A percentile compares a stretch with the other conserved stretches of the same genome.
These are phyloP conservation scores for Tetanocera ferruginea DNA, from an alignment of 2,888 invertebrate species.

Conservation along the genomic window DNA sequence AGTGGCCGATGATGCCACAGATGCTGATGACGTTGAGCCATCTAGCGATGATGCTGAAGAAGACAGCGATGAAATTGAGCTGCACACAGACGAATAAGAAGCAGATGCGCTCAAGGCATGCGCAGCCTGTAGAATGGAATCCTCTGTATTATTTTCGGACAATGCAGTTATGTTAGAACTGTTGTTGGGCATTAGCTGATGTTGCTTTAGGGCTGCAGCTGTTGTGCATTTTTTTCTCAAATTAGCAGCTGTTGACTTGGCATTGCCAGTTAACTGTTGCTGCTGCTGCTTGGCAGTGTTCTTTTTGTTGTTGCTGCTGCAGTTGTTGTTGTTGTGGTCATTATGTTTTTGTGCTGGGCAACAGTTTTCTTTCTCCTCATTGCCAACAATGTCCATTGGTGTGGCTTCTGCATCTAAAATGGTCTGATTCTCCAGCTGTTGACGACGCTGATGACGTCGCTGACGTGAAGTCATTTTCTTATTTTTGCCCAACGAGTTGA, in stretches of 20 bases:
- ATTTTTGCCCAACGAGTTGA: constrained; percentile 52
- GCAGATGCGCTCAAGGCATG: neutral
- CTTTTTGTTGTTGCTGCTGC: constrained; percentile 36
- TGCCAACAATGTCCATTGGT: constrained; percentile 40
- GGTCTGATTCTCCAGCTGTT: neutral
- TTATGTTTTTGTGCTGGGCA: constrained; percentile 14
- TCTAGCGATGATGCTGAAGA: constrained; percentile 35
- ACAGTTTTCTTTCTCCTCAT: constrained; percentile 45
- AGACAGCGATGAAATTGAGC: constrained; percentile 45
- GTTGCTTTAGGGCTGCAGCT: constrained; percentile 46
- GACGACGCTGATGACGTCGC: constrained; percentile 41
- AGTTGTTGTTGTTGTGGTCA: constrained; percentile 41
- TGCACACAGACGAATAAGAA: constrained; percentile 44
- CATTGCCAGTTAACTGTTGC: constrained; percentile 36
- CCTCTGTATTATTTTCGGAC: too few relatives aligned
- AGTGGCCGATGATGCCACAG: constrained; percentile 54
- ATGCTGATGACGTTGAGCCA: constrained; percentile 41
- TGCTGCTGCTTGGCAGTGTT: constrained; percentile 26
- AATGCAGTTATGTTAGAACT: neutral
- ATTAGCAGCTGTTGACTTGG: constrained; percentile 36
- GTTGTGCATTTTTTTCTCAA: constrained; percentile 49
- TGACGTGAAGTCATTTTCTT: constrained; percentile 42
- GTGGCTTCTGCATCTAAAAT: constrained; percentile 3
- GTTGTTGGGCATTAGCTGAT: neutral
- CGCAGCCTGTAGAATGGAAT: neutral